phyloP scores from a whole-genome alignment of 2,797 vertebrate species.

The Picus viridis region DNA sequence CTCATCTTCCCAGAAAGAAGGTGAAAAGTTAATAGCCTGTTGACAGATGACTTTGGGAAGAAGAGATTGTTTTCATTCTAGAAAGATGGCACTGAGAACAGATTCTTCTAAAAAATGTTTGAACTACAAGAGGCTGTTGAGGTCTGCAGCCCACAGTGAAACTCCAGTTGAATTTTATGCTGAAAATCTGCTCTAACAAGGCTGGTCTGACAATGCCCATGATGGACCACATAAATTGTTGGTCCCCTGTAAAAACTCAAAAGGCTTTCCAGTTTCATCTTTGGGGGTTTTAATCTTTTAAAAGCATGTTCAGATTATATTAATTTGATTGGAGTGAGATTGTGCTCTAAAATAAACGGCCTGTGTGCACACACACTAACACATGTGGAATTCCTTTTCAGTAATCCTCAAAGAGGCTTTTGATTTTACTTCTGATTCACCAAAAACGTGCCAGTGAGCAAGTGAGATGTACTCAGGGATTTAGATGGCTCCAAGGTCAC shows the following conservation, averaged over 20 bases:
- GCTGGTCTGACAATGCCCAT: constrained; percentile 49
- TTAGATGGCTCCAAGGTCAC: constrained; percentile 80
- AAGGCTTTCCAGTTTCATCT: constrained; percentile 78
- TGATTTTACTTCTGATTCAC: constrained; percentile 81
- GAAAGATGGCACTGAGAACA: neutral
- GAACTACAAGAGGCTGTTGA: constrained; percentile 16
- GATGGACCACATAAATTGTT: constrained; percentile 76
- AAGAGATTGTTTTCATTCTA: neutral
- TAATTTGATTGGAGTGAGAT: constrained; percentile 76
- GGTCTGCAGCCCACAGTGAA: constrained; percentile 23
- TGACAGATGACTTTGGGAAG: constrained; percentile 14
- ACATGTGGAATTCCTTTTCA: constrained; percentile 85
- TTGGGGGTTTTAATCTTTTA: constrained; percentile 82
- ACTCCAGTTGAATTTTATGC: constrained; percentile 31
- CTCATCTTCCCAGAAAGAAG: neutral
- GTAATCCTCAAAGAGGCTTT: constrained; percentile 85
- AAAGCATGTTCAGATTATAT: constrained; percentile 82
- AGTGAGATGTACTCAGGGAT: constrained; percentile 79
- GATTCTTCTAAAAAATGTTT: neutral
- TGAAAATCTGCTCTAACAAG: constrained; percentile 39
- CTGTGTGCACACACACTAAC: constrained; percentile 74
- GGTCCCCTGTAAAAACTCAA: constrained; percentile 78
- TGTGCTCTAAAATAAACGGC: constrained; percentile 77
- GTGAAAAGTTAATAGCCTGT: neutral
- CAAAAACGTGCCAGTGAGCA: constrained; percentile 66